Evolutionary conservation across 2,797 vertebrate species (phyloP), one percentile per base, ranked within the genome.

Genomic region (Alcedo quadribrachys): DNA sequence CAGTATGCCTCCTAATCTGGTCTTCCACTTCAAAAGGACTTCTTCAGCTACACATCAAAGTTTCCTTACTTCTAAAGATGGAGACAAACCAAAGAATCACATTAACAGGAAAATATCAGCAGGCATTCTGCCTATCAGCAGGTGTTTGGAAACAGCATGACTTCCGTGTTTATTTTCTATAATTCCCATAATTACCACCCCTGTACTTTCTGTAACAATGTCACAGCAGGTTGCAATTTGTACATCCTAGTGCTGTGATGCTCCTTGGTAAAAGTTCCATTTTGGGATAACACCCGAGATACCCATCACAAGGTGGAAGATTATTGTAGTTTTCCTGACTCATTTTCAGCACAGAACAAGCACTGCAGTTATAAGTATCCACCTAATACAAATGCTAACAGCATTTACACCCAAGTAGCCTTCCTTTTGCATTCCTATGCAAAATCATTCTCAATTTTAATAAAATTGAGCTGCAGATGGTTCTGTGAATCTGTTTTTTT

Each of bases 181-280:
- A 81, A 93, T 89, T 92, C 46, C 81, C 73, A 7, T 95, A 94
- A 95, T 94, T 96, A 75, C 73, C 11, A 9, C 65, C 78, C 71
- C 33, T 66, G 58, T 90, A 37, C 46, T 90, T 92, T 40, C 77
- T 55, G 42, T 81, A 94, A 88, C 0, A 27, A 79, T 81, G 60
- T 33, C 90, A 67, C 94, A 88, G 80, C 58, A 91, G 76, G 76
- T 43, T 57, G 70, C 42, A 87, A 78, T 94, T 94, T 92, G 40
- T 40, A 54, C 78, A 37, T 89, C 71, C 74, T 81, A 85, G 35
- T 67, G 61, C 28, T 75, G 20, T 2, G 5, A 66, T 80, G 43
- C 35, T 92, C 42, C 42, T 55, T 85, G 30, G 68, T 89, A 79
- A 63, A 92, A 69, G 35, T 24, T 80, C 45, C 68, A 60, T 79